phyloP scores from a whole-genome alignment of 37 sponge, comb jelly and placozoan genomes.

The Beroe ovata region DNA sequence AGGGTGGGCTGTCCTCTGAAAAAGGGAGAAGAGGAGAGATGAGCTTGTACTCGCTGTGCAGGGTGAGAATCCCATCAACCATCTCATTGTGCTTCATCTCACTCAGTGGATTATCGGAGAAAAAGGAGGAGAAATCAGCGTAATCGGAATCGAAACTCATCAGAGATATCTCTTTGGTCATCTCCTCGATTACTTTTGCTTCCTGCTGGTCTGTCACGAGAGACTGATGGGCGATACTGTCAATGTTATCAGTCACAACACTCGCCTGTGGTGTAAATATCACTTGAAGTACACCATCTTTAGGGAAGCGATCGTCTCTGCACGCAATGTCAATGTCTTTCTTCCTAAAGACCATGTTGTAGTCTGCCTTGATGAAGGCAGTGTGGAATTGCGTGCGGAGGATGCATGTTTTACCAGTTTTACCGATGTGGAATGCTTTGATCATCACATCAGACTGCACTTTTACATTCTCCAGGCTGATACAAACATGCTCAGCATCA shows the following conservation, averaged over 20 bases:
- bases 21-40: slow-evolving; percentile 45
- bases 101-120: slow-evolving; percentile 57
- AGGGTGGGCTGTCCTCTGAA: slow-evolving; percentile 2
- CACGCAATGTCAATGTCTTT: slow-evolving; percentile 90
- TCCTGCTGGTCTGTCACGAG: slow-evolving; percentile 52
- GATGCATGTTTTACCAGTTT: slow-evolving; percentile 77
- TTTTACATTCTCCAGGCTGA: slow-evolving; percentile 20
- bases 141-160: slow-evolving; percentile 63
- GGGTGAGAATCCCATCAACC: background rate
- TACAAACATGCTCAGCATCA: slow-evolving; percentile 28
- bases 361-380: slow-evolving; percentile 73
- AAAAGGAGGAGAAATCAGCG: slow-evolving; percentile 64
- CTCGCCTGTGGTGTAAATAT: slow-evolving; percentile 13
- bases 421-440: slow-evolving; percentile 89
- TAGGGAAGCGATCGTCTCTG: slow-evolving; percentile 67
- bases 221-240: slow-evolving; percentile 28
- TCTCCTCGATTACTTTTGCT: slow-evolving; percentile 21
- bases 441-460: slow-evolving; percentile 60
- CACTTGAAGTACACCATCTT: slow-evolving; percentile 35
- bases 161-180: slow-evolving; percentile 45
- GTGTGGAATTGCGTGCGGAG: slow-evolving; percentile 93
- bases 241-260: slow-evolving; percentile 31
- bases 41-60: slow-evolving; percentile 39
- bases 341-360: slow-evolving; percentile 80
- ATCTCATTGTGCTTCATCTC: slow-evolving; percentile 30